Evolutionary conservation across 2,797 vertebrate genomes (phyloP).

Genomic region (Amphiprion clarkii): DNA sequence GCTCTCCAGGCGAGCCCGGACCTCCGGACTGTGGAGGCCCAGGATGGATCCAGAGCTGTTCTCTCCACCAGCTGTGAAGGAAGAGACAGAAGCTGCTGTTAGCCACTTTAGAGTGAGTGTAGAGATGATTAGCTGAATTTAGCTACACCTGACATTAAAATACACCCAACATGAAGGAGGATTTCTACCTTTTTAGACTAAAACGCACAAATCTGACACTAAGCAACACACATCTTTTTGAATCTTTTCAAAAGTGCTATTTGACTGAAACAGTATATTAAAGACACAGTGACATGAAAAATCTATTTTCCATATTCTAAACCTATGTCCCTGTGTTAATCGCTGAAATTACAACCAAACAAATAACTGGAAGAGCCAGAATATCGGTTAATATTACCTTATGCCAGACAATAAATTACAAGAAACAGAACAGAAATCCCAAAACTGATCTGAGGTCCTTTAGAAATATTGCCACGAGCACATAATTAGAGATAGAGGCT

Average conservation of each 20-base stretch:
- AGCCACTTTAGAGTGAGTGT: neutral
- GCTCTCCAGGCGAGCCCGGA: slow-evolving; percentile 91
- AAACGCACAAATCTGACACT: neutral
- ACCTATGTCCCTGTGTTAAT: no score
- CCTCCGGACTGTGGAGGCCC: slow-evolving; percentile 86
- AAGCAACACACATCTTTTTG: neutral
- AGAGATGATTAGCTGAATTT: neutral
- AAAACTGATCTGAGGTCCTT: no score
- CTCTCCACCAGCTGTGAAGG: slow-evolving; percentile 44
- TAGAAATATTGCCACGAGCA: no score
- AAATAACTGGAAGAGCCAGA: no score
- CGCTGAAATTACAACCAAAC: no score
- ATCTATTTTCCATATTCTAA: no score
- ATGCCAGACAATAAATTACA: no score
- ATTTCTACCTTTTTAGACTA: neutral
- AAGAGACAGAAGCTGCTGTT: neutral
- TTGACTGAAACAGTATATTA: no score
- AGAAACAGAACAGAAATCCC: no score
- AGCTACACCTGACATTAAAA: slow-evolving; percentile 46
- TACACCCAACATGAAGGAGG: slow-evolving; percentile 21
- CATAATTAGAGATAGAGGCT: no score
- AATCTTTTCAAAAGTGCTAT: neutral
- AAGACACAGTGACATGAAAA: no score
- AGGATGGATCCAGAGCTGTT: slow-evolving; percentile 24
- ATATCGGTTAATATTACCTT: no score